Base-by-base conservation (phyloP, 2,113 vertebrate genomes). In the Rhinolophus ferrumequinum region DNA sequence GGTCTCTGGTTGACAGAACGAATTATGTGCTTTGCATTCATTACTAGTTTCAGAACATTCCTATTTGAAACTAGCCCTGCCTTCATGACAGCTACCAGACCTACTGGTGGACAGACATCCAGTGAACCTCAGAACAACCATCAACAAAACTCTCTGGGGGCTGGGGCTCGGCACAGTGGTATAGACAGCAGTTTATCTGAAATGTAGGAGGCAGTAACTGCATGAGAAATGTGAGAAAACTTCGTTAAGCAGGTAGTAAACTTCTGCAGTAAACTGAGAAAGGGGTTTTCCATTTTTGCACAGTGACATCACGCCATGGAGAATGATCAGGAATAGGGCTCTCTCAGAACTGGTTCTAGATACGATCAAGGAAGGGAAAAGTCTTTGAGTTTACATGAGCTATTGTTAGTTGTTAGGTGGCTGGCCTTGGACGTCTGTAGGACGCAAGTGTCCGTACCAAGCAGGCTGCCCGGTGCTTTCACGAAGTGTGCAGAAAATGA, bases 161-260 rank as follows among this genome's bases (percentile, higher is more conserved):
- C 1, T n/a, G 94, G 93, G 94, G 93, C 97, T 4, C 93, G 90
- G 95, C 91, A 87, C 97, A 41, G 88, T 90, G 97, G 95, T 96
- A 93, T 8, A 72, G 95, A 66, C 4, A 0, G 95, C 92, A 92
- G 95, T 95, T 95, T 97, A 97, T 97, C 94, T 97, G 97, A 98
- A 97, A 98, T 90, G 96, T 94, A 97, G 98, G 97, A 97, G 97
- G 97, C 94, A 90, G 96, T 96, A 97, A 98, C 97, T n/a, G 95
- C 97, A 94, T 90, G 97, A 98, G 95, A 97, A 98, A 98, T 91
- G 97, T 96, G 97, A 98, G 97, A 98, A 98, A 96, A 97, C 96
- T 92, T 98, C 96, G 98, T 98, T 97, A 97, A 92, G 97, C 96
- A 97, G 98, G 97, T 38, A 95, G 96, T 90, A 93, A 96, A 95